Evolutionary conservation across 2,888 invertebrate genomes (phyloP).

Genomic region (Allygus modestus): DNA sequence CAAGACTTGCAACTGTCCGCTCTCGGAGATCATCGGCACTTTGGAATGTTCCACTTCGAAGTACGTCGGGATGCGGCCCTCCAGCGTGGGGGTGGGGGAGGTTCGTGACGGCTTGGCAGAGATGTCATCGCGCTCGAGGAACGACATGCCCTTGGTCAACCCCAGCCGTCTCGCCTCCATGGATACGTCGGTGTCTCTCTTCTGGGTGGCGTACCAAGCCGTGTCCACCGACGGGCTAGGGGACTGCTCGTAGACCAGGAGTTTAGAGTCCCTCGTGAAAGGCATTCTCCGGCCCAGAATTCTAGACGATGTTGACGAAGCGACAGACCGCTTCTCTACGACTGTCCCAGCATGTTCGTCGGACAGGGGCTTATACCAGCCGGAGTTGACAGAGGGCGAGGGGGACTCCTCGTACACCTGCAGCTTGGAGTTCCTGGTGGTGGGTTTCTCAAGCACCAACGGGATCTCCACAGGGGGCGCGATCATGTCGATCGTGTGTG

Average conservation of each 20-base stretch:
- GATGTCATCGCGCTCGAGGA: background rate
- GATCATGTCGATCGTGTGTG: conserved; percentile 34
- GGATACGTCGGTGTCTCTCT: background rate
- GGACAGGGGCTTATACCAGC: background rate
- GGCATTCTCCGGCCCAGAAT: background rate
- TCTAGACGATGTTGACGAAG: background rate
- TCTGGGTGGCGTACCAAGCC: background rate
- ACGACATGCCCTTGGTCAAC: background rate
- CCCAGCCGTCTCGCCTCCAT: background rate
- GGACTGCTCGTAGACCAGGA: conserved; percentile 36
- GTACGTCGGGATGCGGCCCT: background rate
- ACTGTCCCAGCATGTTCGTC: background rate
- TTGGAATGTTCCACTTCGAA: background rate
- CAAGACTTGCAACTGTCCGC: background rate
- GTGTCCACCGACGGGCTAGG: conserved; percentile 3
- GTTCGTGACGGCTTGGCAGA: background rate
- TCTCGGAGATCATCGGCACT: conserved; percentile 32
- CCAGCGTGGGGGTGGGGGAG: background rate
- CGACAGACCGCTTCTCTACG: background rate
- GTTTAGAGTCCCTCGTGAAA: background rate
- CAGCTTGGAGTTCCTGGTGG: conserved; percentile 6
- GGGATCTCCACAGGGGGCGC: background rate
- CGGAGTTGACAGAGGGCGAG: background rate
- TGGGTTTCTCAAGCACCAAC: conserved; percentile 5
- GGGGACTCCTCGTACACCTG: conserved; percentile 32